phyloP scores from a whole-genome alignment of 2,113 vertebrate genomes.

The Vombatus ursinus region DNA sequence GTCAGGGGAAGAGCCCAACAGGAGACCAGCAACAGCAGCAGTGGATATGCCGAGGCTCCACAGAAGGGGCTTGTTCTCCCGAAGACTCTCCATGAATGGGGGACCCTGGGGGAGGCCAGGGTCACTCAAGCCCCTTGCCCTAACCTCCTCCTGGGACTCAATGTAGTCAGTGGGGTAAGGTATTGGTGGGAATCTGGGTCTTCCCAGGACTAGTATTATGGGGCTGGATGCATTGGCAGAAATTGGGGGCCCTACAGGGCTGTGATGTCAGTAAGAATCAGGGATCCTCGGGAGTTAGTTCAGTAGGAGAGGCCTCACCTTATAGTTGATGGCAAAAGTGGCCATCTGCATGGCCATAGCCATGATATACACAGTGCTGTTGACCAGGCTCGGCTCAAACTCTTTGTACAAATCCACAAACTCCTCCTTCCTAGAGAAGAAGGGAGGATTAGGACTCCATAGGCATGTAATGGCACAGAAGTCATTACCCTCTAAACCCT shows the following conservation, averaged over 20 bases:
- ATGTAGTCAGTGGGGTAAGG: not conserved
- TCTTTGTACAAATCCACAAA: slow-evolving; percentile 97
- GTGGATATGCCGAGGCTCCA: slow-evolving; percentile 93
- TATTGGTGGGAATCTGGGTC: not conserved
- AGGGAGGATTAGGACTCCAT: not conserved
- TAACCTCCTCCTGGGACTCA: not conserved
- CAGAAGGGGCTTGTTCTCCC: slow-evolving; percentile 92
- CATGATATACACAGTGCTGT: slow-evolving; percentile 99
- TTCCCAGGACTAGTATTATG: not conserved
- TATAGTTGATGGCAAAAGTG: slow-evolving; percentile 99
- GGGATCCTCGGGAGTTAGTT: not conserved
- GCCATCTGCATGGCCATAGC: slow-evolving; percentile 99
- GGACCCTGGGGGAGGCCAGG: slow-evolving; percentile 87
- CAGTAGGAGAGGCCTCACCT: slow-evolving; percentile 80
- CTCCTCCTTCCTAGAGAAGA: slow-evolving; percentile 84
- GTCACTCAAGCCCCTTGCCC: not conserved
- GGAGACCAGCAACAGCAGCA: slow-evolving; percentile 90
- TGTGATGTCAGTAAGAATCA: not conserved
- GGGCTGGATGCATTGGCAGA: not conserved
- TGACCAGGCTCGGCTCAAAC: slow-evolving; percentile 96
- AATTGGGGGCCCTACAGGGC: not conserved
- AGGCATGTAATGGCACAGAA: fast-evolving
- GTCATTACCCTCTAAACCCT: not conserved
- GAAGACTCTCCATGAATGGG: slow-evolving; percentile 97
- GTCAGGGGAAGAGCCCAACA: slow-evolving; percentile 93